Percentiles rank a stretch among this genome's conserved stretches.
These are phyloP conservation scores for Dynastes hyllus DNA, from an alignment of 2,888 invertebrate genomes.

Conservation along the genomic window DNA sequence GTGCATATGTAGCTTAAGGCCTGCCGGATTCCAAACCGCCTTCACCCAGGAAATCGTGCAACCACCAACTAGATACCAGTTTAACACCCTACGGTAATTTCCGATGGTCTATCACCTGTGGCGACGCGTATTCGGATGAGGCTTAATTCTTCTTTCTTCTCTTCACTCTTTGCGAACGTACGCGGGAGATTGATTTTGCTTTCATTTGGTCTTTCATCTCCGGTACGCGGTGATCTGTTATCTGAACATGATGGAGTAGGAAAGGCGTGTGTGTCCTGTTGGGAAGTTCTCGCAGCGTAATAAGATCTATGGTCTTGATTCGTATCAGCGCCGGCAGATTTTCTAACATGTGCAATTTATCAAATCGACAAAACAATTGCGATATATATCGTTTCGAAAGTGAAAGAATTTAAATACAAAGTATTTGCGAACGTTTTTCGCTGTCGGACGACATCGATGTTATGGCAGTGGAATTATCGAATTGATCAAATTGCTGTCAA, in stretches of 20 bases:
- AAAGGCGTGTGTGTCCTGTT: slow-evolving; percentile 18
- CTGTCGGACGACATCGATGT: not conserved
- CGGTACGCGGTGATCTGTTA: slow-evolving; percentile 23
- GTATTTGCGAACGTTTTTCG: slow-evolving; percentile 1
- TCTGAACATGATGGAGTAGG: slow-evolving; percentile 32
- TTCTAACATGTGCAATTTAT: slow-evolving; percentile 48
- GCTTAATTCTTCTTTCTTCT: not conserved
- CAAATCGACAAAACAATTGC: slow-evolving; percentile 40
- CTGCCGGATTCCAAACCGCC: slow-evolving; percentile 60
- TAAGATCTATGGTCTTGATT: slow-evolving; percentile 38
- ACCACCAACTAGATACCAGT: slow-evolving; percentile 30
- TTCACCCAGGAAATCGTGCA: slow-evolving; percentile 56
- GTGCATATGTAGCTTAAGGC: slow-evolving; percentile 53
- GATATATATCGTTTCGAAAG: slow-evolving; percentile 22
- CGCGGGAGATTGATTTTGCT: slow-evolving; percentile 16
- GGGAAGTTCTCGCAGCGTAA: slow-evolving; percentile 29
- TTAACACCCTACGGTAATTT: slow-evolving; percentile 31
- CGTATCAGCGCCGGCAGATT: slow-evolving; percentile 35
- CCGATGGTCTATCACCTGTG: slow-evolving; percentile 29
- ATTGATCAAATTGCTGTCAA: not conserved
- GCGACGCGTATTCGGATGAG: slow-evolving; percentile 19
- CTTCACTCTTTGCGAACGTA: not conserved
- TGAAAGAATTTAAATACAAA: slow-evolving; percentile 8
- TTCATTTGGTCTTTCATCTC: slow-evolving; percentile 26
- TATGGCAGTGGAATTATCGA: not conserved